phyloP scores from a whole-genome alignment of 1,140 invertebrate species.

The Drosophila navojoa region DNA sequence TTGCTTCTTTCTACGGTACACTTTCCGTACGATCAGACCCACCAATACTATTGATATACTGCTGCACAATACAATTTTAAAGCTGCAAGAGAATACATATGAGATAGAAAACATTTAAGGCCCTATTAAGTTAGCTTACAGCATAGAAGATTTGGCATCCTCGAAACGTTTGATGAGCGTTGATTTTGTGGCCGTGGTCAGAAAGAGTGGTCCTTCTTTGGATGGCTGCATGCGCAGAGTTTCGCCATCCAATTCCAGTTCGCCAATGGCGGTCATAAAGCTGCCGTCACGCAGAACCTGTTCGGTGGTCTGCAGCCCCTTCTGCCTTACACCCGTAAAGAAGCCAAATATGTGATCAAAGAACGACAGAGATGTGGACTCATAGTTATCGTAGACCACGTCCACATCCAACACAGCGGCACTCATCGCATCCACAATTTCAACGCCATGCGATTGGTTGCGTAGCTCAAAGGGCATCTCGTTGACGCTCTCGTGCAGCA shows the following conservation, averaged over 20 bases:
- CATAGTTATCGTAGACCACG: conserved; percentile 90
- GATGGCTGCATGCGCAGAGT: conserved; percentile 88
- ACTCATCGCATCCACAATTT: conserved; percentile 89
- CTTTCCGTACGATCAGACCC: conserved; percentile 87
- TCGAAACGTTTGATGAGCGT: conserved; percentile 89
- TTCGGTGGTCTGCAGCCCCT: conserved; percentile 91
- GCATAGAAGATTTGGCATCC: conserved; percentile 85
- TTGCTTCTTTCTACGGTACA: conserved; percentile 85
- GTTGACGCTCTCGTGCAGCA: conserved; percentile 89
- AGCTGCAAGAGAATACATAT: conserved; percentile 29
- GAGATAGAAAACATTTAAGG: not conserved
- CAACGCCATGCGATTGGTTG: conserved; percentile 87
- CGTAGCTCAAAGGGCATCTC: conserved; percentile 90
- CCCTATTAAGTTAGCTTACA: conserved; percentile 33
- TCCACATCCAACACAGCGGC: conserved; percentile 91
- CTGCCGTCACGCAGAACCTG: conserved; percentile 90
- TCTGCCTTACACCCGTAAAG: conserved; percentile 89
- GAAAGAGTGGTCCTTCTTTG: conserved; percentile 88
- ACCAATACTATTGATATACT: conserved; percentile 87
- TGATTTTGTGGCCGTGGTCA: conserved; percentile 88
- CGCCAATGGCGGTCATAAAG: conserved; percentile 90
- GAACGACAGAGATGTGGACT: conserved; percentile 88
- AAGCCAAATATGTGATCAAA: conserved; percentile 92
- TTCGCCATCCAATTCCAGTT: conserved; percentile 86
- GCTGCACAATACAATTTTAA: conserved; percentile 86